These are phyloP conservation scores for Mizuhopecten yessoensis DNA, from an alignment of 1,140 invertebrate species.

Conservation along the genomic window DNA sequence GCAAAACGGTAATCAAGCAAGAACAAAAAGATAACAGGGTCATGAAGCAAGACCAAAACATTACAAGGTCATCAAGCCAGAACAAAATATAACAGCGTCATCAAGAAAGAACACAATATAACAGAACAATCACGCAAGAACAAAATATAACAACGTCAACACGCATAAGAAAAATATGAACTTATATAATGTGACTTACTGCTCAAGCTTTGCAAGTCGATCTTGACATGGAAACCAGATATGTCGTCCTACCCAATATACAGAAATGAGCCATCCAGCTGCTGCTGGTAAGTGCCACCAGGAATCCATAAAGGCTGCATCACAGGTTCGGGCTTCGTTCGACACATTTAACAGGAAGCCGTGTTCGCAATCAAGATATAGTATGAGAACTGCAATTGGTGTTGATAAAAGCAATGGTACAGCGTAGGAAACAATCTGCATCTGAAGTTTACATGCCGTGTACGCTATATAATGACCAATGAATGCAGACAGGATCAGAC, in stretches of 20 bases:
- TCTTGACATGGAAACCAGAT: slow-evolving; percentile 99
- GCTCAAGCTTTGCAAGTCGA: slow-evolving; percentile 96
- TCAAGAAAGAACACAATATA: no score
- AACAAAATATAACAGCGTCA: no score
- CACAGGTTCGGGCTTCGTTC: slow-evolving; percentile 23
- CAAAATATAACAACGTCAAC: no score
- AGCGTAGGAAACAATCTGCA: slow-evolving; percentile 75
- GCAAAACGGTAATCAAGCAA: no score
- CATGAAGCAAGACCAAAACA: no score
- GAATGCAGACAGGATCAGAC: slow-evolving; percentile 53
- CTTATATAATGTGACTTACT: slow-evolving; percentile 84
- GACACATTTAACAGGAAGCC: neutral
- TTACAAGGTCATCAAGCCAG: no score
- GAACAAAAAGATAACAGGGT: no score
- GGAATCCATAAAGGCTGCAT: neutral
- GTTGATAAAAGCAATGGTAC: slow-evolving; percentile 71
- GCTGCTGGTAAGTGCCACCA: slow-evolving; percentile 55
- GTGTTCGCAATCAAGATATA: slow-evolving; percentile 42
- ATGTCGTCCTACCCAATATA: slow-evolving; percentile 98
- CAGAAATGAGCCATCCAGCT: slow-evolving; percentile 88
- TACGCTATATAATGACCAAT: slow-evolving; percentile 71
- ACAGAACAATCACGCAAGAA: no score
- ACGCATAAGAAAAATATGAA: no score
- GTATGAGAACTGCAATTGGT: slow-evolving; percentile 64
- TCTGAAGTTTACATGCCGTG: slow-evolving; percentile 76